Evolutionary conservation across 2,888 invertebrate genomes (phyloP).

Genomic region (Rotaria macrura): DNA sequence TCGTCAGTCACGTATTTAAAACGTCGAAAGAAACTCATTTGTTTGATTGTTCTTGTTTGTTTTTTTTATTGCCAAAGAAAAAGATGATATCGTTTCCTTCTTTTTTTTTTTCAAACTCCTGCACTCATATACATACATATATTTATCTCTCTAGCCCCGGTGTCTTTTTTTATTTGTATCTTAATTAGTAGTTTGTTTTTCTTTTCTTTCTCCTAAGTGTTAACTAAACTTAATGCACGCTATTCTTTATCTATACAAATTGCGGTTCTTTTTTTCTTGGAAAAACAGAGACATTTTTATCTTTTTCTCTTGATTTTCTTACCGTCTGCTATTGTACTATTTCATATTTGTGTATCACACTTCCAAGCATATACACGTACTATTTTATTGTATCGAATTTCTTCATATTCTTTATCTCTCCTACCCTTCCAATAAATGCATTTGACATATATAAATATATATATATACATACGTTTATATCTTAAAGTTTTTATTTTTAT

Average conservation of each 20-base stretch:
- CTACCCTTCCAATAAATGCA: neutral
- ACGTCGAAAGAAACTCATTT: neutral
- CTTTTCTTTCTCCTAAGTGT: neutral
- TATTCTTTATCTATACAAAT: neutral
- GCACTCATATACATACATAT: neutral
- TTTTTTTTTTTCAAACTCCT: neutral
- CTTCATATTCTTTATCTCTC: neutral
- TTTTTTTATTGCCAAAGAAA: neutral
- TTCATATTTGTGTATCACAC: neutral
- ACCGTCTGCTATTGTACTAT: neutral
- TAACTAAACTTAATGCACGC: neutral
- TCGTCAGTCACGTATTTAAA: neutral
- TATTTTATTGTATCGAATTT: neutral
- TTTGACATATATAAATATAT: neutral
- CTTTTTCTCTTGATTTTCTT: neutral
- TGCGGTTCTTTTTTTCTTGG: neutral
- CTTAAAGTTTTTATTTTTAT: too few relatives aligned
- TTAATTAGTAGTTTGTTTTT: neutral
- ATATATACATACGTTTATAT: too few relatives aligned
- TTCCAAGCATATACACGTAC: neutral
- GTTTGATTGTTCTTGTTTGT: too few relatives aligned
- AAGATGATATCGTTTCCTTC: neutral
- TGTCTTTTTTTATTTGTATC: neutral
- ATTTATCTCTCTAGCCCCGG: neutral
- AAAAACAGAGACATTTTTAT: neutral